Evolutionary conservation across 2,113 vertebrate genomes (phyloP).

Genomic region (Mastomys natalensis): DNA sequence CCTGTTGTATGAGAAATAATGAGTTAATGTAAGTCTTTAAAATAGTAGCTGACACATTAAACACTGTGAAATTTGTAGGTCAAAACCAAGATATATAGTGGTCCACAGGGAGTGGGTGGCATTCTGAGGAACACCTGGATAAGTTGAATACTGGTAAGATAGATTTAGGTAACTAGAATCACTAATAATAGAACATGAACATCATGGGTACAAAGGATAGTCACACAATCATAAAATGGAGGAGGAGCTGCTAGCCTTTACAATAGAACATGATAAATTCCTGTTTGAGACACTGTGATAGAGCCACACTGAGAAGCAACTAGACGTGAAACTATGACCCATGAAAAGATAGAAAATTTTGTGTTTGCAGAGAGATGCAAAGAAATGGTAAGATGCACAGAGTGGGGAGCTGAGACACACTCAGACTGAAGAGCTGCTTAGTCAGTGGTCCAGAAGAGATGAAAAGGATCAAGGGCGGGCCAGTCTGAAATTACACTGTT

Average conservation of each 20-base stretch:
- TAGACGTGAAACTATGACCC: background rate
- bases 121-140: background rate
- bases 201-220: background rate
- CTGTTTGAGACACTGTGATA: background rate
- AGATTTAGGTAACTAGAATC: background rate
- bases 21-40: background rate
- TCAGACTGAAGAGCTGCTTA: background rate
- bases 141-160: background rate
- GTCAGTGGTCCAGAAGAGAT: background rate
- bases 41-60: background rate
- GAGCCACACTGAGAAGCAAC: background rate
- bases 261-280: background rate
- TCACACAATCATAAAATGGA: background rate
- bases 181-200: background rate
- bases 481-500: background rate
- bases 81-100: background rate
- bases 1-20: background rate
- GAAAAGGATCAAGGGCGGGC: background rate
- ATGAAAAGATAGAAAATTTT: background rate
- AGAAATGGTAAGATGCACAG: background rate
- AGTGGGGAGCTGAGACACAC: background rate
- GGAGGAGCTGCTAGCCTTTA: background rate
- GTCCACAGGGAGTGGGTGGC: background rate
- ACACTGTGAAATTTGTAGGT: background rate
- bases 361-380: background rate